Conservation (phyloP, 2,113 vertebrate genomes). For the Otus sunia region DNA sequence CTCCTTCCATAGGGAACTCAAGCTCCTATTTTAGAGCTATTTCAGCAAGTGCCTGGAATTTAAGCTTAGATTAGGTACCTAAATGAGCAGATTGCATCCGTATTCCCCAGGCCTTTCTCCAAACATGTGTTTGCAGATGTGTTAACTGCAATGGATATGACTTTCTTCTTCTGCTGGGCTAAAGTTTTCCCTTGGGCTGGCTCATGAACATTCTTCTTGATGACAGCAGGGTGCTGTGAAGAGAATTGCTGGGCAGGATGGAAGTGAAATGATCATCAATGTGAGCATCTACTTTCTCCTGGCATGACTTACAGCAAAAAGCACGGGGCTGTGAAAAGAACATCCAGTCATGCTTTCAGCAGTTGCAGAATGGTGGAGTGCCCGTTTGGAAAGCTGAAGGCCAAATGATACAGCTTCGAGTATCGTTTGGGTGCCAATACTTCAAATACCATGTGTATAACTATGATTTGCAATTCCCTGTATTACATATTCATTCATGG, state of each 20-base stretch:
- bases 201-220: conserved; percentile 24
- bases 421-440: background rate
- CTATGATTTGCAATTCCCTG: background rate
- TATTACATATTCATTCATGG: background rate
- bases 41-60: background rate
- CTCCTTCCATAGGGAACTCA: background rate
- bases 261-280: background rate
- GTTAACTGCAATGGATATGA: conserved; percentile 22
- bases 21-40: background rate
- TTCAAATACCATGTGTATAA: background rate
- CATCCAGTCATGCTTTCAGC: background rate
- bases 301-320: background rate
- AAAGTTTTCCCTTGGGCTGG: background rate
- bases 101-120: conserved; percentile 9
- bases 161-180: conserved; percentile 7
- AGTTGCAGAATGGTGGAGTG: background rate
- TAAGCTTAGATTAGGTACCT: background rate
- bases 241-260: background rate
- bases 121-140: conserved; percentile 38
- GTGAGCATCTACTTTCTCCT: background rate
- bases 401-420: background rate
- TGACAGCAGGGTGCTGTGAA: conserved; percentile 25
- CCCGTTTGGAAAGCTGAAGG: background rate
- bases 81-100: background rate
- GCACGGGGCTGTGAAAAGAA: background rate